Base-by-base conservation (phyloP, 2,888 invertebrate species). In the Branchellion lobata region DNA sequence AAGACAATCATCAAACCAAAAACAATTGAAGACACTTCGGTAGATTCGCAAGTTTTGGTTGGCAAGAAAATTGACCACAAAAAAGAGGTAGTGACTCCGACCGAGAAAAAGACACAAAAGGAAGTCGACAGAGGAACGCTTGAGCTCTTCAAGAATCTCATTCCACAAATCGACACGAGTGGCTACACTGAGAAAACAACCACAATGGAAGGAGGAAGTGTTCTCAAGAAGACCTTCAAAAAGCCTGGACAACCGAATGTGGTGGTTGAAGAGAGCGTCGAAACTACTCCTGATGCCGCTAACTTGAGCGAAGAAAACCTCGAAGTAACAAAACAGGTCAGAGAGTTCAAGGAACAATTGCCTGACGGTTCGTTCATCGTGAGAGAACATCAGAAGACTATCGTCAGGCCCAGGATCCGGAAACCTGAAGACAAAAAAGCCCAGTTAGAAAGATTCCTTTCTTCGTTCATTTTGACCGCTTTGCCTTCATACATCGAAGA, bases 401-500 rank as follows among this genome's bases (percentile, higher is more conserved):
- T 57, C 21, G 24, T 57, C 61, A 57, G 61, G 24, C 61, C 61
- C 21, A 57, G 21, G 21, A 57, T 57, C 5, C 61, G 21, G 21
- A 57, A 57, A n/a, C 61, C 61, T 24, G 11, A 57, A 57, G 61
- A 57, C n/a, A 57, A 57, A n/a, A 57, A 57, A n/a, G 61, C 61
- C 3, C 61, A 57, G 24, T 61, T 61, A n/a, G 76, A 76, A 3
- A 29, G 31, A 65, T 33, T 76, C 31, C 14, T 65, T 18, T 27
- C 51, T 1, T 57, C 57, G 33, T 76, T 76, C 31, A 27, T 29
- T 53, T n/a, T n/a, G 24, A 53, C n/a, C 1, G 76, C 57, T 33
- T 21, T 76, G 76, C 76, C 76, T 27, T 76, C 76, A 1, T 76
- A 57, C 53, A 33, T 76, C 21, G 61, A 76, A 33, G 57, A 76